A percentile compares a stretch with the other conserved stretches of the same genome.
phyloP scores from a whole-genome alignment of 2,113 vertebrate species.

The Pachyramphus minor region DNA sequence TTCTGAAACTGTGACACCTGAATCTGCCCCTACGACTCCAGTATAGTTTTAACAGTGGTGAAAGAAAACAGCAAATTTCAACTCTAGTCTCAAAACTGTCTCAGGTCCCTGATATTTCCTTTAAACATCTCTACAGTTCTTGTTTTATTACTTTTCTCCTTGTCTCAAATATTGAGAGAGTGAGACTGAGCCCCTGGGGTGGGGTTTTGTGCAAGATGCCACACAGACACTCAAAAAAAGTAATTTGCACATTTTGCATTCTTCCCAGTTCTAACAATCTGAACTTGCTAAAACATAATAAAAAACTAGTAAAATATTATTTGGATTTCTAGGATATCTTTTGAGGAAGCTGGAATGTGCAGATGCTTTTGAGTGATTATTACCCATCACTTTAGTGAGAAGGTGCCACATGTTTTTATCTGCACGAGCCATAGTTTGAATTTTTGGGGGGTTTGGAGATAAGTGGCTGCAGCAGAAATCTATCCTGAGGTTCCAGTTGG shows the following conservation, averaged over 20 bases:
- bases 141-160: not conserved
- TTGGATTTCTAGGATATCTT: not conserved
- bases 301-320: not conserved
- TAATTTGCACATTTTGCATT: not conserved
- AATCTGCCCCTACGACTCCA: not conserved
- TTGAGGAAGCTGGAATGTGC: not conserved
- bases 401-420: not conserved
- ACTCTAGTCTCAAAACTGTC: not conserved
- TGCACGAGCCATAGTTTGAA: not conserved
- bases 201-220: not conserved
- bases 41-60: rapidly evolving
- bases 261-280: not conserved
- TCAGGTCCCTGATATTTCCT: not conserved
- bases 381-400: not conserved
- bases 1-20: not conserved
- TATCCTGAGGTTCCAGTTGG: not conserved
- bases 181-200: not conserved
- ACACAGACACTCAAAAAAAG: not conserved
- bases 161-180: not conserved
- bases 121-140: not conserved
- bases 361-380: not conserved
- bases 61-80: not conserved
- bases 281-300: not conserved
- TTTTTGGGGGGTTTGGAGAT: not conserved
- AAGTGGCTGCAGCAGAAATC: not conserved